Base-by-base conservation (phyloP, 2,797 vertebrate species). In the Pangasius macronema region DNA sequence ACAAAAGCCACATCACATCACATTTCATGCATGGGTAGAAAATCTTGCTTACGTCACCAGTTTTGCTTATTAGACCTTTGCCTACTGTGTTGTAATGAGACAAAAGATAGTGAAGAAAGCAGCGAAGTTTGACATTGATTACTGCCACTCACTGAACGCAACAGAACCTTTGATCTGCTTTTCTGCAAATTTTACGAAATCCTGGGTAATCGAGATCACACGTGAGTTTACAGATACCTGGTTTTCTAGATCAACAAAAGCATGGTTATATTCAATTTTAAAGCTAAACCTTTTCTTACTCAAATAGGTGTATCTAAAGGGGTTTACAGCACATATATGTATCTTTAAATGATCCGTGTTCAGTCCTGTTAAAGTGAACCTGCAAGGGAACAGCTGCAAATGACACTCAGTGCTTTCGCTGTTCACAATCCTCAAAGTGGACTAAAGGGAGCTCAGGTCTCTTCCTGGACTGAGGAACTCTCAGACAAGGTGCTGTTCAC, bases 111-210 rank as follows among this genome's bases (percentile, higher is more conserved):
- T 2, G 1, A 3, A 67, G 81, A 83, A 83, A 83, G 18, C 46
- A 53, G 63, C 46, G 0, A 53, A 24, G 46, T 68, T 53, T 53
- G 10, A 30, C 20, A 57, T 7, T n/a, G 81, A 49, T 67, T 33
- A 49, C 42, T 10, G 39, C 39, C 36, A 42, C 22, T 63, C 59
- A 9, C 22, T n/a, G 57, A 61, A n/a, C 8, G 20, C 57, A 82
- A n/a, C 39, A 30, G 59, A 83, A 83, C 82, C 82, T 68, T 83
- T 53, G 82, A 83, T 16, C 63, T 11, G 77, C 30, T 39, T 36
- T 24, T 20, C 77, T 33, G 46, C 46, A 68, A 83, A 51, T 46
- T 36, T 68, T 36, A 67, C 27, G 33, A 67, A 67, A 33, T 22
- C 46, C 5, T 36, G 63, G 8, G 14, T 22, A 5, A 51, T 30